Evolutionary conservation across 2,797 vertebrate genomes (phyloP).

Genomic region (Pelodytes ibericus): DNA sequence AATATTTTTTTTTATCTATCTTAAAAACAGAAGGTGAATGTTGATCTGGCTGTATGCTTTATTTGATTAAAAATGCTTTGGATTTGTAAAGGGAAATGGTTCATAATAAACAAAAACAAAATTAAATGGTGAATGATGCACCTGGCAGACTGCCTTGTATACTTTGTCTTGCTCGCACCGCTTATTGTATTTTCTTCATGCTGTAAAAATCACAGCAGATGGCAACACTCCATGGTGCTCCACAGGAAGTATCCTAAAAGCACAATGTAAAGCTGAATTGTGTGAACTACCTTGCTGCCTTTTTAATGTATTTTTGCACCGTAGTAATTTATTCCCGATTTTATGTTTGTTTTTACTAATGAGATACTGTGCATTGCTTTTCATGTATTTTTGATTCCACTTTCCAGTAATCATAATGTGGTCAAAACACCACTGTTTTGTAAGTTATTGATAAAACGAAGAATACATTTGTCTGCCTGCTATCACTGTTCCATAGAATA

Average conservation of each 20-base stretch:
- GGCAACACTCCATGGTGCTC: conserved; percentile 20
- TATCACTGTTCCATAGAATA: too few relatives aligned
- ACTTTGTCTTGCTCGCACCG: conserved; percentile 32
- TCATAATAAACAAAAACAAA: conserved; percentile 37
- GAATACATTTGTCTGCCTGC: too few relatives aligned
- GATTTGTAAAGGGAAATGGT: conserved; percentile 12
- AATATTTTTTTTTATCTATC: neutral
- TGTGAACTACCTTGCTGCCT: neutral
- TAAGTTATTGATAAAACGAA: too few relatives aligned
- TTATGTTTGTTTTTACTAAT: too few relatives aligned
- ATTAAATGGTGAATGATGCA: conserved; percentile 28
- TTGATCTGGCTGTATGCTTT: conserved; percentile 2
- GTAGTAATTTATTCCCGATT: too few relatives aligned
- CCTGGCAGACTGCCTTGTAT: conserved; percentile 23
- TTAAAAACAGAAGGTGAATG: neutral
- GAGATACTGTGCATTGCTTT: too few relatives aligned
- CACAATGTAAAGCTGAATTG: neutral
- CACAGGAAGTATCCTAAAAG: conserved; percentile 21
- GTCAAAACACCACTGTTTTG: too few relatives aligned
- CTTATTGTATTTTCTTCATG: conserved; percentile 38
- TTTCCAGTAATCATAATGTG: too few relatives aligned
- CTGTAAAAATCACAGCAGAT: conserved; percentile 30
- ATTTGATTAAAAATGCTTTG: neutral
- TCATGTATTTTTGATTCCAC: too few relatives aligned
- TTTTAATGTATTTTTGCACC: neutral